Base-by-base conservation (phyloP, 1,140 invertebrate genomes). In the Brachystomella parvula region DNA sequence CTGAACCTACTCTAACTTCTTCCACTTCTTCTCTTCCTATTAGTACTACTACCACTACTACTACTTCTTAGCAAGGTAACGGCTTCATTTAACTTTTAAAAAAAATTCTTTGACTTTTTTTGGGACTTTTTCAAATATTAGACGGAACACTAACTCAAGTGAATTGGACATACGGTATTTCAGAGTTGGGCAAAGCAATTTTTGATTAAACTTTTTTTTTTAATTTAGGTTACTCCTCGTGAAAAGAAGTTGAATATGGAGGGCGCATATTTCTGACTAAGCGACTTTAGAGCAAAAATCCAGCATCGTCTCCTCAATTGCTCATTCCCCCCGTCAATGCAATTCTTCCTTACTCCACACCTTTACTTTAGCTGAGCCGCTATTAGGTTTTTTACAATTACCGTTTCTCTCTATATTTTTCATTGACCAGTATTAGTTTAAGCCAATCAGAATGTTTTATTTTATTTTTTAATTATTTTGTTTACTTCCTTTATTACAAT, bases 251-350 rank as follows among this genome's bases (percentile, higher is more conserved):
- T n/a, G n/a, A n/a, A n/a, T n/a, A n/a, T n/a, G n/a, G n/a, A n/a
- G n/a, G n/a, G n/a, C n/a, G n/a, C n/a, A n/a, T n/a, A n/a, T n/a
- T n/a, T n/a, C n/a, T n/a, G n/a, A n/a, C n/a, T n/a, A n/a, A n/a
- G n/a, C n/a, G n/a, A n/a, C n/a, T n/a, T n/a, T n/a, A n/a, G n/a
- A n/a, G n/a, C n/a, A n/a, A n/a, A n/a, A n/a, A n/a, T n/a, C n/a
- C n/a, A n/a, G n/a, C n/a, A n/a, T n/a, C 35, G 35, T 9, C 35
- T 6, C 35, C 35, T 39, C 6, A 39, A 39, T 39, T 39, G 35
- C 35, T 39, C 35, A 39, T 39, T 39, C n/a, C n/a, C 35, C 49
- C 49, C 21, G 49, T 53, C 49, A 53, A 53, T 53, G 49, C 49
- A 53, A 53, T 53, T 53, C 49, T 53, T 53, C 49, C 49, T 44